These are phyloP conservation scores for Helostoma temminkii DNA, from an alignment of 2,797 vertebrate species.

Conservation along the genomic window DNA sequence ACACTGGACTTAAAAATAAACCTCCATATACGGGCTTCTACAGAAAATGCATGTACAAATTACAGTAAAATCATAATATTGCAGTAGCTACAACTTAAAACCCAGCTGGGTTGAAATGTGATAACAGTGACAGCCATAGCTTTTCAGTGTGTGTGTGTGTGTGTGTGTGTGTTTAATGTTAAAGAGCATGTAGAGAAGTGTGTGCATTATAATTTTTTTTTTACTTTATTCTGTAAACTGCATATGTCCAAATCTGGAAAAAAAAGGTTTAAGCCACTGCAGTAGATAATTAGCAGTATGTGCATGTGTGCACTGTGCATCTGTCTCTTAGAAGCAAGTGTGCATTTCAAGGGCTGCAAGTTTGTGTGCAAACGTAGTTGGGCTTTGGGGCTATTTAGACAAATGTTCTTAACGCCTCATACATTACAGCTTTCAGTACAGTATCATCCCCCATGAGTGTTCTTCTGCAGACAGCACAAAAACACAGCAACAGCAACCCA, in stretches of 20 bases:
- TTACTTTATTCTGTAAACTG: neutral
- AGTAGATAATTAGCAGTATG: conserved; percentile 8
- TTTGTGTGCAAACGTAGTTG: conserved; percentile 30
- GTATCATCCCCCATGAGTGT: conserved; percentile 57
- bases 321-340: conserved; percentile 13
- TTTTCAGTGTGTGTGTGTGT: neutral
- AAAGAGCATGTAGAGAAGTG: neutral
- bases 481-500: conserved; percentile 62
- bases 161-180: no score
- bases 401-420: conserved; percentile 69
- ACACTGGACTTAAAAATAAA: no score
- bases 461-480: conserved; percentile 70
- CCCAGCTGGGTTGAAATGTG: neutral
- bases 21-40: no score
- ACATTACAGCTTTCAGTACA: conserved; percentile 69
- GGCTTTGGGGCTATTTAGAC: conserved; percentile 68
- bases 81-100: neutral
- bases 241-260: conserved; percentile 3
- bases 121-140: neutral
- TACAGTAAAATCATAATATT: neutral
- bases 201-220: neutral
- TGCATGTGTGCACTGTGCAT: conserved; percentile 1
- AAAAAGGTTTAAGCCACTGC: conserved; percentile 9
- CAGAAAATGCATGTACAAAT: no score
- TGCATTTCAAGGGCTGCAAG: conserved; percentile 31